Conservation (phyloP, 2,888 invertebrate genomes). For the Hirudinaria manillensis region DNA sequence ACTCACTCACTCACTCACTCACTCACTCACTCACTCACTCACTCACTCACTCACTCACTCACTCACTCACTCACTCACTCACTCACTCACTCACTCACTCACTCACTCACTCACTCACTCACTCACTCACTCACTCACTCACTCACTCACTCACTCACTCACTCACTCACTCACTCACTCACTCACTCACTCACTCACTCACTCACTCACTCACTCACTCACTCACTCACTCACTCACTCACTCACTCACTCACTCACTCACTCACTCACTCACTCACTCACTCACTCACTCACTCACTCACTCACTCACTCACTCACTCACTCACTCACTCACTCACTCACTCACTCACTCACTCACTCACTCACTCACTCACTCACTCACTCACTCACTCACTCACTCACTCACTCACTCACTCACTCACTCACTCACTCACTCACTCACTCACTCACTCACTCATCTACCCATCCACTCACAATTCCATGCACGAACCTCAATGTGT, state of each 20-base stretch:
- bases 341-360: conserved; percentile 36
- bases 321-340: conserved; percentile 34
- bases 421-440: conserved; percentile 33
- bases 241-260: conserved; percentile 20
- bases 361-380: conserved; percentile 35
- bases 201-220: conserved; percentile 34
- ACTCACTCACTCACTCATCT: conserved; percentile 27
- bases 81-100: conserved; percentile 33
- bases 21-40: conserved; percentile 35
- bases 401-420: conserved; percentile 34
- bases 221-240: conserved; percentile 25
- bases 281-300: conserved; percentile 19
- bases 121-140: conserved; percentile 36
- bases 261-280: conserved; percentile 21
- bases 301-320: conserved; percentile 27
- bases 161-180: conserved; percentile 36
- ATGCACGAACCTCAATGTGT: conserved; percentile 12
- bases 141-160: conserved; percentile 36
- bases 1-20: conserved; percentile 35
- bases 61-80: conserved; percentile 24
- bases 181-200: conserved; percentile 36
- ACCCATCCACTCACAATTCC: conserved; percentile 13
- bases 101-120: conserved; percentile 36
- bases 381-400: conserved; percentile 34
- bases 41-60: conserved; percentile 21